phyloP scores from a whole-genome alignment of 1,140 invertebrate species.

The Cotesia glomerata region DNA sequence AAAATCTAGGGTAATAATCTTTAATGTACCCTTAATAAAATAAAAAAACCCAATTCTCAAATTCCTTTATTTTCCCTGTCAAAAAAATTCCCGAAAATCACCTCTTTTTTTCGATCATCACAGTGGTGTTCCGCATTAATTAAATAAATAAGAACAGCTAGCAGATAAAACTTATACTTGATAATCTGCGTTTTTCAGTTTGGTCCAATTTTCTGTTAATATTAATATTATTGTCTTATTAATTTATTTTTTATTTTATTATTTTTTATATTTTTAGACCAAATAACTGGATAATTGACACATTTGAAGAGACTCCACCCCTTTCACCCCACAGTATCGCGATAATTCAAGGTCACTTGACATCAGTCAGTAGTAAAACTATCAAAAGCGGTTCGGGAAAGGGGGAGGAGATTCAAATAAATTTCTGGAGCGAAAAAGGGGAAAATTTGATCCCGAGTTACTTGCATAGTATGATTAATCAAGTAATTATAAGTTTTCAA shows the following conservation, averaged over 20 bases:
- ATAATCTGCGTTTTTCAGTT: too few species aligned
- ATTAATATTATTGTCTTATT: too few species aligned
- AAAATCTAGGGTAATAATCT: too few species aligned
- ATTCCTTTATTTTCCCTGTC: too few species aligned
- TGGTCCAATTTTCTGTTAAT: too few species aligned
- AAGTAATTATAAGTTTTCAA: slow-evolving; percentile 64
- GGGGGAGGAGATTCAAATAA: slow-evolving; percentile 42
- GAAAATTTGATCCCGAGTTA: slow-evolving; percentile 57
- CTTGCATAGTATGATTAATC: slow-evolving; percentile 64
- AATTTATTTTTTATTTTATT: not conserved
- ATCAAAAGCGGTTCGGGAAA: not conserved
- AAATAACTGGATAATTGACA: slow-evolving; percentile 54
- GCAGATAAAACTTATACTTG: too few species aligned
- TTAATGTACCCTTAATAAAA: too few species aligned
- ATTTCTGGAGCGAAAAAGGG: slow-evolving; percentile 67
- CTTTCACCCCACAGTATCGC: slow-evolving; percentile 73
- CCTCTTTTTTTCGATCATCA: too few species aligned
- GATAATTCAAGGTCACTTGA: slow-evolving; percentile 62
- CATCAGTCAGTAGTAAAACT: slow-evolving; percentile 15
- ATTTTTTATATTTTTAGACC: slow-evolving; percentile 31
- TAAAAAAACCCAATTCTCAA: too few species aligned
- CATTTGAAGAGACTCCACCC: slow-evolving; percentile 64
- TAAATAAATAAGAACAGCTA: too few species aligned
- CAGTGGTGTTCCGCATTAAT: too few species aligned
- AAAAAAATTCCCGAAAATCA: too few species aligned